These are phyloP conservation scores for Stegophylla sp. DNA, from an alignment of 2,888 invertebrate genomes.

Conservation along the genomic window DNA sequence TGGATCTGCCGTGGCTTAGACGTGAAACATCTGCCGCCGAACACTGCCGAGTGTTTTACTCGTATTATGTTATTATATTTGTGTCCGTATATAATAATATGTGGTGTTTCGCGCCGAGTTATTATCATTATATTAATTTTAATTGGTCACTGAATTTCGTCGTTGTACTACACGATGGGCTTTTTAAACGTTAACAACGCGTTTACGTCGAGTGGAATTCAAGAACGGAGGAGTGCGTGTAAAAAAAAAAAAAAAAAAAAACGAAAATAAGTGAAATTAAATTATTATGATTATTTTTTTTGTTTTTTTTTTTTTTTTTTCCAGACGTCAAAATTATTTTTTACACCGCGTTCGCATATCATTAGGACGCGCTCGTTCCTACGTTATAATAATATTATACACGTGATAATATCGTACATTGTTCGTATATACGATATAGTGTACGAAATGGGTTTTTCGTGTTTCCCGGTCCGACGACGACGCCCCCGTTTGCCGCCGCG, in stretches of 20 bases:
- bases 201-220: background rate
- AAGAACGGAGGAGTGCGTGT: background rate
- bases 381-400: too few species aligned
- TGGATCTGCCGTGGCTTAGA: background rate
- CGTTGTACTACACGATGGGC: background rate
- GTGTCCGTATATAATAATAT: background rate
- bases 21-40: constrained; percentile 30
- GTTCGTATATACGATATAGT: background rate
- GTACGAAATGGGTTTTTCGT: constrained; percentile 49
- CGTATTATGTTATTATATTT: background rate
- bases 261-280: background rate
- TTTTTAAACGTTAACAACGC: constrained; percentile 8
- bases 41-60: background rate
- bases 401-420: too few species aligned
- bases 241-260: background rate
- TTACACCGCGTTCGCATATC: background rate
- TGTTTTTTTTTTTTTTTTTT: too few species aligned
- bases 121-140: constrained; percentile 9
- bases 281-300: background rate
- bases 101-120: background rate
- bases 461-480: constrained; percentile 26
- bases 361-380: background rate
- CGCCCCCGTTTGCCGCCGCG: background rate
- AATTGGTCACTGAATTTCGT: constrained; percentile 19
- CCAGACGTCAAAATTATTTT: too few species aligned